These are phyloP conservation scores for Drosophila ficusphila DNA, from an alignment of 1,140 invertebrate species.

Conservation along the genomic window DNA sequence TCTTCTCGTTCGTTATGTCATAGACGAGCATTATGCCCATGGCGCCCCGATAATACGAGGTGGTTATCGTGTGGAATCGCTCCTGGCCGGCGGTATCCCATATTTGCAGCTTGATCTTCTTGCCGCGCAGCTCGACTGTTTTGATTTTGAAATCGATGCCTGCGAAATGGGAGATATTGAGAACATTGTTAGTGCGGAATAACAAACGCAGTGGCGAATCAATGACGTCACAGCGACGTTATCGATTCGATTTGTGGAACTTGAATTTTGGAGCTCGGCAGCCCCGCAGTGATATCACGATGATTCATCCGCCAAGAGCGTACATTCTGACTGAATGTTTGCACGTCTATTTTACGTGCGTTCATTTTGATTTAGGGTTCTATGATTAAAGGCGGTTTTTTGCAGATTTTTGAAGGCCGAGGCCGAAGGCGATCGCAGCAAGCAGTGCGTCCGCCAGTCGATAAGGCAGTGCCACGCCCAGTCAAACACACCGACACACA, in stretches of 20 bases:
- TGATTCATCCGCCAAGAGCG: neutral
- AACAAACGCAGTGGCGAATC: neutral
- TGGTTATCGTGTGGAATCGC: constrained; percentile 98
- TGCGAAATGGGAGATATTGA: constrained; percentile 82
- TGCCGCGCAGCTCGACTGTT: constrained; percentile 98
- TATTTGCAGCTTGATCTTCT: constrained; percentile 99
- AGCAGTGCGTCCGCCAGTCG: constrained; percentile 8
- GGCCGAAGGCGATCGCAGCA: constrained; percentile 46
- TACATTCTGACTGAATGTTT: constrained; percentile 4
- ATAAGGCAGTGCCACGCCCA: constrained; percentile 63
- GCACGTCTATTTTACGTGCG: constrained; percentile 52
- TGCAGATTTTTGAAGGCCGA: neutral
- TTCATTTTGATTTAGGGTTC: constrained; percentile 28
- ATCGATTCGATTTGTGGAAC: constrained; percentile 4
- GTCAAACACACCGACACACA: constrained; percentile 22
- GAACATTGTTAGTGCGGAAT: neutral
- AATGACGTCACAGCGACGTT: constrained; percentile 51
- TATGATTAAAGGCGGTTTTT: constrained; percentile 7
- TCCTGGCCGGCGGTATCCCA: constrained; percentile 95
- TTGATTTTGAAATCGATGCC: constrained; percentile 99
- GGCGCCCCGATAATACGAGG: constrained; percentile 98
- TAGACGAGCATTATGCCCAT: constrained; percentile 99
- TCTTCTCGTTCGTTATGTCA: constrained; percentile 99
- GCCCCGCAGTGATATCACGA: neutral
- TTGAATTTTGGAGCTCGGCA: constrained; percentile 2